A percentile compares a stretch with the other conserved stretches of the same genome.
Evolutionary conservation across 2,888 invertebrate species (phyloP).

Genomic region (Prostheceraeus crozeri): DNA sequence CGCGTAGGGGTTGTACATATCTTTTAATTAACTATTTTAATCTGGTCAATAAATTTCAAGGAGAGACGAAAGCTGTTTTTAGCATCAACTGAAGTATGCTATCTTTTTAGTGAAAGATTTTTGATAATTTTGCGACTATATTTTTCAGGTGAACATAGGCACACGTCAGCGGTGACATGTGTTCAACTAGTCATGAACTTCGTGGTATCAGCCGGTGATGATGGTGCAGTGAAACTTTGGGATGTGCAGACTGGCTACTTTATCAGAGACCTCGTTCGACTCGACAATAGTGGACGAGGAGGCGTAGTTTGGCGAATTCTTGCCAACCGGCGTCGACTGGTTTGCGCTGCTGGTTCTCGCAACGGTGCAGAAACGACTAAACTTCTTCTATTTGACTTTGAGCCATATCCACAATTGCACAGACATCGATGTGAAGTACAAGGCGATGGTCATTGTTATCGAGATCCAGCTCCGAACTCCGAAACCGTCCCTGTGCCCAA

Average conservation of each 20-base stretch:
- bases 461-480: too few relatives aligned
- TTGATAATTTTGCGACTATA: too few relatives aligned
- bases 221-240: constrained; percentile 98
- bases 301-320: constrained; percentile 96
- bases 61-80: too few relatives aligned
- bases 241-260: constrained; percentile 87
- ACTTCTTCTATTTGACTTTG: constrained; percentile 90
- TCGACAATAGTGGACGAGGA: constrained; percentile 88
- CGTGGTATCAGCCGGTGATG: constrained; percentile 96
- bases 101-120: too few relatives aligned
- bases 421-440: too few relatives aligned
- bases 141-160: constrained; percentile 78
- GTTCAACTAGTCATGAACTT: constrained; percentile 86
- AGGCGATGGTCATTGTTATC: too few relatives aligned
- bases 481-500: too few relatives aligned
- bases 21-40: too few relatives aligned
- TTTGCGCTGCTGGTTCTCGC: constrained; percentile 94
- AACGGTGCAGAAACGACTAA: constrained; percentile 99
- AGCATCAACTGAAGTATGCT: too few relatives aligned
- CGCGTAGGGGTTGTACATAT: too few relatives aligned
- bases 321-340: constrained; percentile 87
- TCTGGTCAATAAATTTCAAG: too few relatives aligned
- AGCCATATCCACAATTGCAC: too few relatives aligned
- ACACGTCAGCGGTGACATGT: constrained; percentile 95
- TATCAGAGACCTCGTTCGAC: constrained; percentile 83